phyloP scores from a whole-genome alignment of 1,140 invertebrate species.

The Orius insidiosus region DNA sequence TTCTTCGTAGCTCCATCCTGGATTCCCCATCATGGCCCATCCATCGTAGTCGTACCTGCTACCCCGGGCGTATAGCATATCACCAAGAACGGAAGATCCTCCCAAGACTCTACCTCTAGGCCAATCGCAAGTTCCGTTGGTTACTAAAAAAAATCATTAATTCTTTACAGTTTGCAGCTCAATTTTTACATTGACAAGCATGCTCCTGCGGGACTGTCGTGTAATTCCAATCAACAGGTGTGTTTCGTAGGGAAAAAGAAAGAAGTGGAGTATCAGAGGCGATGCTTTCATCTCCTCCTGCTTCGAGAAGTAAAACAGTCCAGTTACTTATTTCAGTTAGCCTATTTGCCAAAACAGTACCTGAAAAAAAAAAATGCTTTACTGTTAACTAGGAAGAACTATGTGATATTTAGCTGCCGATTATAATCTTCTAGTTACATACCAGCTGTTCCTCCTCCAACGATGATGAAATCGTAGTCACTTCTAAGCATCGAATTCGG shows the following conservation, averaged over 20 bases:
- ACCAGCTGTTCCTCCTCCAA: slow-evolving; percentile 63
- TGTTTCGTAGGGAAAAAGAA: slow-evolving; percentile 33
- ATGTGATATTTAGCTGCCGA: slow-evolving; percentile 19
- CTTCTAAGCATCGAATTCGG: too few species aligned
- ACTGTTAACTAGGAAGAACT: too few species aligned
- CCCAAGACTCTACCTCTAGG: slow-evolving; percentile 44
- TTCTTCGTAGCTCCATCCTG: slow-evolving; percentile 37
- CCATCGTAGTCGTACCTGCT: slow-evolving; percentile 53
- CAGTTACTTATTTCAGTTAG: slow-evolving; percentile 30
- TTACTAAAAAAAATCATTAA: slow-evolving; percentile 29
- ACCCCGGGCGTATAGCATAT: slow-evolving; percentile 31
- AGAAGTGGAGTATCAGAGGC: slow-evolving; percentile 45
- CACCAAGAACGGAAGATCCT: slow-evolving; percentile 56
- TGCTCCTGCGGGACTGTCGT: slow-evolving; percentile 29
- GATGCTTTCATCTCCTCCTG: slow-evolving; percentile 47
- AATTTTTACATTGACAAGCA: too few species aligned
- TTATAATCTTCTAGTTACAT: too few species aligned
- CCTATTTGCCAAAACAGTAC: slow-evolving; percentile 36
- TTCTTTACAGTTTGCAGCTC: too few species aligned
- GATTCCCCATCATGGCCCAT: slow-evolving; percentile 49
- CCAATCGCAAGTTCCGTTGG: slow-evolving; percentile 40
- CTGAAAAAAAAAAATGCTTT: slow-evolving; percentile 14
- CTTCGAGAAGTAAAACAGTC: slow-evolving; percentile 37
- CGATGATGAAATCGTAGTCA: slow-evolving; percentile 63
- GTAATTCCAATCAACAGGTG: slow-evolving; percentile 50